Evolutionary conservation across 2,888 invertebrate genomes (phyloP).

Genomic region (Synanthedon andrenaeformis): DNA sequence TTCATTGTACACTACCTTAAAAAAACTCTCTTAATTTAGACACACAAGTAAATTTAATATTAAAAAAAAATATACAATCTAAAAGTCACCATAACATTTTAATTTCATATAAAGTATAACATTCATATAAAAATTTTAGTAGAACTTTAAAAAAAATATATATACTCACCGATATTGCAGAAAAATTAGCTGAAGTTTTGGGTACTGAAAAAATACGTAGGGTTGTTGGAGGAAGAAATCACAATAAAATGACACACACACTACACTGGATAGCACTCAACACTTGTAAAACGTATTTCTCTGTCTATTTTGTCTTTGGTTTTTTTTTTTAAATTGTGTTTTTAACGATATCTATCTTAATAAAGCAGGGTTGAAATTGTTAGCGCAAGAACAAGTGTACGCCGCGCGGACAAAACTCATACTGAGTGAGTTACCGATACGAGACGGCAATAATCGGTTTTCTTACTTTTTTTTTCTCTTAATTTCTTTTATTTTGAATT

Average conservation of each 20-base stretch:
- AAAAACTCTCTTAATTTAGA: too few species aligned
- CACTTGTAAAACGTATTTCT: background rate
- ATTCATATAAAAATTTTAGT: too few species aligned
- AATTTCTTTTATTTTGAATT: slow-evolving; percentile 38
- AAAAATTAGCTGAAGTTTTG: too few species aligned
- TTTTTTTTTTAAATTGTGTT: background rate
- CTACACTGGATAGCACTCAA: background rate
- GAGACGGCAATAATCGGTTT: slow-evolving; percentile 44
- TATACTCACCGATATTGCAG: too few species aligned
- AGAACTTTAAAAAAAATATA: too few species aligned
- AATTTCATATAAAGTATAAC: too few species aligned
- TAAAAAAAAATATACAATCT: too few species aligned
- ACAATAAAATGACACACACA: background rate
- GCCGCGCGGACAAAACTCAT: slow-evolving; percentile 48
- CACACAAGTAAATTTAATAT: too few species aligned
- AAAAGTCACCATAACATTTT: too few species aligned
- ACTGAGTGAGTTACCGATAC: slow-evolving; percentile 58
- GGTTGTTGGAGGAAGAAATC: background rate
- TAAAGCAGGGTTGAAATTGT: background rate
- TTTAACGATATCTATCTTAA: too few species aligned
- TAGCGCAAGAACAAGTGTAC: slow-evolving; percentile 45
- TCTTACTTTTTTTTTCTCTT: slow-evolving; percentile 38
- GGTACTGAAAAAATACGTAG: too few species aligned
- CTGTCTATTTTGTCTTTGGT: background rate
- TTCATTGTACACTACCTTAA: too few species aligned